Base-by-base conservation (phyloP, 2,888 invertebrate species). In the Chymomyza caudatula region DNA sequence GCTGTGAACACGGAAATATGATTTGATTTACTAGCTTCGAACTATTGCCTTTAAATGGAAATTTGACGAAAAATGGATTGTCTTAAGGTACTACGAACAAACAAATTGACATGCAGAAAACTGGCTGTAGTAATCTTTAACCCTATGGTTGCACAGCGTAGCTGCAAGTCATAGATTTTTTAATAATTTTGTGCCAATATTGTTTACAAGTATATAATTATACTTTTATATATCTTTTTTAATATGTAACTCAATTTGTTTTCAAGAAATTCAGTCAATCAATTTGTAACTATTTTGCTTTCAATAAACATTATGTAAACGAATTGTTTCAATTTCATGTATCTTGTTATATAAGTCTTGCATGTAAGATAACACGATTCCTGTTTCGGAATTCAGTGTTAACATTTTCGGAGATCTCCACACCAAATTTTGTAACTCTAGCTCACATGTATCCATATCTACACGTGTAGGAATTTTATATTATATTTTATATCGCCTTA, bases 41-140 rank as follows among this genome's bases (percentile, higher is more conserved):
- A 23, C 4, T 53, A 15, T 19, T 11, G 23, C 25, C 49, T n/a
- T n/a, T 51, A 25, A 23, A 47, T 49, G 51, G 44, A 47, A 17
- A 42, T 63, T 58, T 65, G 73, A 78, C 63, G 59, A 67, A 58
- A 58, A 13, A 3, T 22, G 67, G 25, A 22, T n/a, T 13, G 23
- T 58, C 58, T 42, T 42, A 13, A 78, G 54, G 78, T 78, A 84
- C 66, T 53, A 71, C 81, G 81, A 80, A 73, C 83, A 80, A 80
- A 71, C 78, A 83, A 83, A 79, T 61, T 47, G 44, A 17, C 17
- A 15, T 47, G 44, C 15, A 15, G 17, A 0, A 1, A 47, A 17
- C 13, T 17, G 15, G 15, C 17, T 17, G 15, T 47, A 2, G 44
- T 17, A 15, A 17, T 47, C 44, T 15, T 47, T 37, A 37, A 37